phyloP scores from a whole-genome alignment of 2,888 invertebrate genomes.

The Augiades crinisus region DNA sequence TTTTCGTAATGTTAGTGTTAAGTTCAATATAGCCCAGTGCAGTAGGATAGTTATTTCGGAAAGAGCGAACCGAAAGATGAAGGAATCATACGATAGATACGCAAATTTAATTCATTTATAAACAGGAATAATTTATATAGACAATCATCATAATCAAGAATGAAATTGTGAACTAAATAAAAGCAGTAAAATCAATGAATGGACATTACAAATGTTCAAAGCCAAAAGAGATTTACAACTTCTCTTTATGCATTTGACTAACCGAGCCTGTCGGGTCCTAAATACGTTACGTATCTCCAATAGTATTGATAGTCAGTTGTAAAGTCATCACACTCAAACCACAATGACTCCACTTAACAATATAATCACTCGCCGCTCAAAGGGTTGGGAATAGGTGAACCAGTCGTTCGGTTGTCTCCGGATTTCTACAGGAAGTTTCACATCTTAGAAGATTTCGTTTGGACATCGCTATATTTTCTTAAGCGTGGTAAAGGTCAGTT shows the following conservation, averaged over 20 bases:
- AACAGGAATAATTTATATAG: too few species aligned
- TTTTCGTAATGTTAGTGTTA: too few species aligned
- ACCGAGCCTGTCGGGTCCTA: background rate
- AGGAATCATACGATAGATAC: too few species aligned
- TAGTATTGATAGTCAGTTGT: constrained; percentile 7
- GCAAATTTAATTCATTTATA: too few species aligned
- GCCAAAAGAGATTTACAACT: background rate
- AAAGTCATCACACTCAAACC: constrained; percentile 16
- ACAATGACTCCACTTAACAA: constrained; percentile 27
- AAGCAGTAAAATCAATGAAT: background rate
- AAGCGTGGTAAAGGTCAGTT: too few species aligned
- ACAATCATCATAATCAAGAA: too few species aligned
- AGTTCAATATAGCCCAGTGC: too few species aligned
- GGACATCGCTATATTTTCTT: too few species aligned
- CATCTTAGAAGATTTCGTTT: too few species aligned
- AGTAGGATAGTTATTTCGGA: too few species aligned
- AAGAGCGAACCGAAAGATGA: too few species aligned
- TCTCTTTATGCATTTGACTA: background rate
- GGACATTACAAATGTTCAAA: background rate
- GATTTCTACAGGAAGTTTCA: too few species aligned
- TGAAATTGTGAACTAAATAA: background rate
- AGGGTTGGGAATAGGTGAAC: constrained; percentile 39
- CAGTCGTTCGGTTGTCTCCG: background rate
- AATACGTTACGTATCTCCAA: background rate
- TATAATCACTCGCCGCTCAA: constrained; percentile 41